Evolutionary conservation across 2,113 vertebrate genomes (phyloP), one percentile per base, ranked within the genome.

Genomic region (Ophiodon elongatus): DNA sequence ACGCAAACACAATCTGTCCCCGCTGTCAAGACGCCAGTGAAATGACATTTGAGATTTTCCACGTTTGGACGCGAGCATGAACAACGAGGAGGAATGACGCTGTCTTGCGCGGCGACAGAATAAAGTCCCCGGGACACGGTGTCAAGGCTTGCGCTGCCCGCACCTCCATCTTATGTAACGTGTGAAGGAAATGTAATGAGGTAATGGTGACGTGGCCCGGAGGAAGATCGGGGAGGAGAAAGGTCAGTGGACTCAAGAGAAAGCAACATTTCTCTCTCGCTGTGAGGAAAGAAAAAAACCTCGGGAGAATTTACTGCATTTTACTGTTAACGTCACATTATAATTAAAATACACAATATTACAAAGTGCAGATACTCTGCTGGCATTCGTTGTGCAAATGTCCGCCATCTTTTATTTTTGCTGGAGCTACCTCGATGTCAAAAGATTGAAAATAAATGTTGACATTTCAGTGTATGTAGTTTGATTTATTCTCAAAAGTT

Each of bases 1-100:
- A 84, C 9, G 45, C 41, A 84, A 88, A 84, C 64, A 56, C 76
- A 85, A 80, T 85, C 84, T 74, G 75, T 73, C 85, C 41, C 23
- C 35, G 8, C 66, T 60, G 80, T 77, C 50, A 25, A 17, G 3
- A 15, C 60, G 75, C 71, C 67, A 33, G 74, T 83, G 64, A 63
- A 79, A 78, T 23, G 0, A 56, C 52, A 14, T 54, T 39, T 57
- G 11, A 50, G 52, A 83, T 52, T 66, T 27, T 54, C 17, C 62
- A 15, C 39, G 3, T 47, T 69, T 31, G 27, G 47, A 21, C 41
- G 11, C 1, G 27, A 70, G 39, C 27, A n/a, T 2, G 23, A 80
- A 56, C 33, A 2, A 62, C 23, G 66, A 21, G 57, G 76, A 33
- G 39, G 43, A 33, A 35, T 1, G 45, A 2, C 9, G 25, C 33